Conservation (phyloP, 2,113 vertebrate species). For the Siniperca chuatsi region DNA sequence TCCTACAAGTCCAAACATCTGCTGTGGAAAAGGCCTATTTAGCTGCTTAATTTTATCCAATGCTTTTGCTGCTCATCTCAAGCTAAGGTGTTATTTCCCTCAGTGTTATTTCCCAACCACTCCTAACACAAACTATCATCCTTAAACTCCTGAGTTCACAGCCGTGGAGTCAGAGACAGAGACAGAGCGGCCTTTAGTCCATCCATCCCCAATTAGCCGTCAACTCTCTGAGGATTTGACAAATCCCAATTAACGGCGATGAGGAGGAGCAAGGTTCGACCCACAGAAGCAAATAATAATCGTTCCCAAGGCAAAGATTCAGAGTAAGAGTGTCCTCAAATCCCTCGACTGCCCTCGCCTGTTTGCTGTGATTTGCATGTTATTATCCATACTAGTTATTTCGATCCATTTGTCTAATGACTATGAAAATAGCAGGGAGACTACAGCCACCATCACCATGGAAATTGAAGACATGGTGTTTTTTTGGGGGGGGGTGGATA, state of each 20-base stretch:
- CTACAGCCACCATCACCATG: not conserved
- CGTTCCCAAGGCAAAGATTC: conserved; percentile 29
- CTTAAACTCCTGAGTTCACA: not conserved
- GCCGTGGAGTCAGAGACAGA: not conserved
- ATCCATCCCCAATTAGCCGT: conserved; percentile 13
- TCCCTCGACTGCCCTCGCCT: conserved; percentile 17
- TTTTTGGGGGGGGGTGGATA: not conserved
- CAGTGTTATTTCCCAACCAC: not conserved
- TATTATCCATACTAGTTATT: conserved; percentile 34
- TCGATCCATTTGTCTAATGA: conserved; percentile 34
- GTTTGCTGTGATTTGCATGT: conserved; percentile 49
- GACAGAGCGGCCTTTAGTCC: not conserved
- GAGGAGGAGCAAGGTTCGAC: not conserved
- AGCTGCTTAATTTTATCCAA: not conserved
- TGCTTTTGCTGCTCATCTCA: not conserved
- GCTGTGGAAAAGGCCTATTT: no score
- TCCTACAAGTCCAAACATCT: no score
- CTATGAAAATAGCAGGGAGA: conserved; percentile 9
- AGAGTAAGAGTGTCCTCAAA: not conserved
- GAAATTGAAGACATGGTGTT: not conserved
- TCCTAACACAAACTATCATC: not conserved
- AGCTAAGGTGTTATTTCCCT: not conserved
- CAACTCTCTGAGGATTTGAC: conserved; percentile 12
- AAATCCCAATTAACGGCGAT: conserved; percentile 24
- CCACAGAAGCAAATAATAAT: conserved; percentile 43